Evolutionary conservation across 2,113 vertebrate genomes (phyloP).

Genomic region (Archilochus colubris): DNA sequence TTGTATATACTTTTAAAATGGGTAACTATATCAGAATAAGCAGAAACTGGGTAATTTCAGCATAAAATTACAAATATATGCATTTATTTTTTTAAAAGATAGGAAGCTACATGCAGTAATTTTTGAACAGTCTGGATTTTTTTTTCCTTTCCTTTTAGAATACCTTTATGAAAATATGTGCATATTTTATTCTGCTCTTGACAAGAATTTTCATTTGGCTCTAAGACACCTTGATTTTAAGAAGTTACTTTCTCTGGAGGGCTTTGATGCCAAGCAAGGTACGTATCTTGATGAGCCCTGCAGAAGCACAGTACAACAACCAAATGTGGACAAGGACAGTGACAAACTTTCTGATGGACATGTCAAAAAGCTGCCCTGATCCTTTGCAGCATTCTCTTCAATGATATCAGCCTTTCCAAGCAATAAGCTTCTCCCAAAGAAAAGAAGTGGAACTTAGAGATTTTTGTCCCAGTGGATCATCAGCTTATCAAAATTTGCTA

Average conservation of each 20-base stretch:
- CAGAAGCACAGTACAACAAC: neutral
- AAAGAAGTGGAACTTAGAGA: neutral
- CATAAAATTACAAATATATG: neutral
- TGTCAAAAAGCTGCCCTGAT: neutral
- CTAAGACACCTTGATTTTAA: neutral
- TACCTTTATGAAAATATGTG: neutral
- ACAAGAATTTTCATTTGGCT: neutral
- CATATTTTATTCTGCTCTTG: neutral
- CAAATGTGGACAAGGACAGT: accelerated
- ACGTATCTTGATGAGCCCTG: neutral
- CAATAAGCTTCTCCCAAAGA: accelerated
- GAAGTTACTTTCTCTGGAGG: neutral
- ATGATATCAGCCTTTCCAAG: neutral
- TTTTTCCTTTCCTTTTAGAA: neutral
- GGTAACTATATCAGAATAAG: neutral
- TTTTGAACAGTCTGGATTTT: neutral
- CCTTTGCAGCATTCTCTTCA: neutral
- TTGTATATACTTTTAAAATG: neutral
- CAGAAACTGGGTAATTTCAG: neutral
- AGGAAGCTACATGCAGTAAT: neutral
- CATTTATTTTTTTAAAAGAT: neutral
- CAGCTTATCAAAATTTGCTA: neutral
- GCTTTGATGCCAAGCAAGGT: neutral
- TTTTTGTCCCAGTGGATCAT: neutral
- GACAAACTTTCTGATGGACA: neutral